These are phyloP conservation scores for Alectura lathami DNA, from an alignment of 2,113 vertebrate genomes.

Conservation along the genomic window DNA sequence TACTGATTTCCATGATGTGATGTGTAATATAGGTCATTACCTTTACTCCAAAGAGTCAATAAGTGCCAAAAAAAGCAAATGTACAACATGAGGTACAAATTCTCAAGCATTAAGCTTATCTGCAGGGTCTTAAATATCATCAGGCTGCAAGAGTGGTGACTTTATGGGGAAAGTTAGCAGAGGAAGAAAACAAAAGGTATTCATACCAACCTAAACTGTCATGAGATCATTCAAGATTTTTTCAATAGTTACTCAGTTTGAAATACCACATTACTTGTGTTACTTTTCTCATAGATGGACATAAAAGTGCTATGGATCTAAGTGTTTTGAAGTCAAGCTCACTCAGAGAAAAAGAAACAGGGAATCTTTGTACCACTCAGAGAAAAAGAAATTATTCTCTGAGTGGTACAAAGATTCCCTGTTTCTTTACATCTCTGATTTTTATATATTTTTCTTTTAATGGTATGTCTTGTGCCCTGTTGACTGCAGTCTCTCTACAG, in stretches of 20 bases:
- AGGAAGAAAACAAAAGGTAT: neutral
- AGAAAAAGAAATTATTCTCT: conserved; percentile 8
- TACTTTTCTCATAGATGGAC: neutral
- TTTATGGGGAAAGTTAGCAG: neutral
- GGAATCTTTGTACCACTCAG: too few species aligned
- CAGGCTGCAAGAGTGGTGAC: neutral
- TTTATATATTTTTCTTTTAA: neutral
- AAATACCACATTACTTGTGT: neutral
- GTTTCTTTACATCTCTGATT: neutral
- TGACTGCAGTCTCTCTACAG: neutral
- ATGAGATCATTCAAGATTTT: neutral
- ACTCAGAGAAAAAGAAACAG: neutral
- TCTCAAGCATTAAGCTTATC: neutral
- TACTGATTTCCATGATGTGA: neutral
- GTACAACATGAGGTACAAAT: neutral
- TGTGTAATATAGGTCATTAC: neutral
- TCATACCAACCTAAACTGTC: neutral
- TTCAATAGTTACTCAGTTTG: neutral
- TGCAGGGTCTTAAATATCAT: neutral
- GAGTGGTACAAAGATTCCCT: neutral
- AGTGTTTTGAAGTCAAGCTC: neutral
- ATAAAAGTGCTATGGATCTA: neutral
- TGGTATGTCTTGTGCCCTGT: neutral
- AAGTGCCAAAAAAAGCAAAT: neutral
- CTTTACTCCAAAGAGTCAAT: neutral